Evolutionary conservation across 2,113 vertebrate species (phyloP), one percentile per base, ranked within the genome.

Genomic region (Alectura lathami): DNA sequence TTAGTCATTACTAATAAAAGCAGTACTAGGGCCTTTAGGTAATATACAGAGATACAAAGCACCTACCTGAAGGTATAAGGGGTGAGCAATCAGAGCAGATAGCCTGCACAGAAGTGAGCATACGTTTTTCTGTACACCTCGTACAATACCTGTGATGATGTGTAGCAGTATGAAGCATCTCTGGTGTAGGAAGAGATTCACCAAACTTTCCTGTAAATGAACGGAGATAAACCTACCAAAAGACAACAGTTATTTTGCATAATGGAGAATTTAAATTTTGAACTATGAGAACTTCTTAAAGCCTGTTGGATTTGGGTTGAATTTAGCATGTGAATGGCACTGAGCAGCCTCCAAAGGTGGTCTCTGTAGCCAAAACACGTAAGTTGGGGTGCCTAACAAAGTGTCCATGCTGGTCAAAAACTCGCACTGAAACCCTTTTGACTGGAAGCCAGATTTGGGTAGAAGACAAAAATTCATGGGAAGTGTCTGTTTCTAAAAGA

Each of bases 131-230:
- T 73, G 60, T 86, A 32, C 11, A 34, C 13, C 42, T 50, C 50
- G 9, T 51, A 5, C 23, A 11, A 4, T 36, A 7, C 13, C 0
- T 20, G 17, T 17, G 29, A 3, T 12, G 10, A 34, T 5, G 5
- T 34, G 3, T 3, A n/a, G 34, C 34, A 38, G 30, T 10, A 26
- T 8, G 24, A 57, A 69, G 9, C 40, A 48, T 83, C 36, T 91
- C 45, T 85, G 38, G 54, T 91, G 67, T 64, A 50, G 38, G 27
- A 43, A 38, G 82, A 2, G 3, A 14, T 57, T 79, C 47, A 69
- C 18, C 20, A 73, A 5, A 48, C 63, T 94, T 90, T 42, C 42
- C 45, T 27, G 13, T 17, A 70, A 68, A 59, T 42, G 79, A 53
- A 45, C 38, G 26, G n/a, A 62, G 29, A 51, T 53, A 36, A 51